Conservation (phyloP, 2,888 invertebrate species). For the Invenusta paracnida region DNA sequence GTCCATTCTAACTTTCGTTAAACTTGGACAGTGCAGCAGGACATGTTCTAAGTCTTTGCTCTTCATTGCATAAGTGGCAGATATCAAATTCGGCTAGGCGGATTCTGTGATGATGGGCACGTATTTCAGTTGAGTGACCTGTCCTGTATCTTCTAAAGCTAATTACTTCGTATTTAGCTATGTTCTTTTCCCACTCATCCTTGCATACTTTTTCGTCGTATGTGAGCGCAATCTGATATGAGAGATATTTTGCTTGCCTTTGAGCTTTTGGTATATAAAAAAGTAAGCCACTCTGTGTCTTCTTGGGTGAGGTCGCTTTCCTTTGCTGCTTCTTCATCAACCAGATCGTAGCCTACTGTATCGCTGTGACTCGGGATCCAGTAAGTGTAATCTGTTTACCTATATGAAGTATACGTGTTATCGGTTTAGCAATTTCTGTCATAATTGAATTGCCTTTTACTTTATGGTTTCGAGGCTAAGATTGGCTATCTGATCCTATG, state of each 20-base stretch:
- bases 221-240: not conserved
- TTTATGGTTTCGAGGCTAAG: not conserved
- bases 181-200: not conserved
- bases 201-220: not conserved
- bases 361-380: not conserved
- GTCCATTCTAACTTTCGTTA: not conserved
- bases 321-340: slow-evolving; percentile 6
- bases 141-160: not conserved
- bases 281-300: not conserved
- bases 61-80: not conserved
- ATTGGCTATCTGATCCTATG: not conserved
- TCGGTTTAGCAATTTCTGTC: not conserved
- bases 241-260: not conserved
- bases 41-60: not conserved
- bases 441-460: not conserved
- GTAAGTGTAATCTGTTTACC: not conserved
- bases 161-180: not conserved
- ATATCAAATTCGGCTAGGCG: not conserved
- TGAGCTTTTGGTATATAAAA: not conserved
- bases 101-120: not conserved
- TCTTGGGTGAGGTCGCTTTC: not conserved
- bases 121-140: not conserved
- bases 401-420: not conserved
- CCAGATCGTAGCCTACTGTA: not conserved
- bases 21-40: not conserved